phyloP scores from a whole-genome alignment of 2,888 invertebrate species.

The Sabatieria punctata region DNA sequence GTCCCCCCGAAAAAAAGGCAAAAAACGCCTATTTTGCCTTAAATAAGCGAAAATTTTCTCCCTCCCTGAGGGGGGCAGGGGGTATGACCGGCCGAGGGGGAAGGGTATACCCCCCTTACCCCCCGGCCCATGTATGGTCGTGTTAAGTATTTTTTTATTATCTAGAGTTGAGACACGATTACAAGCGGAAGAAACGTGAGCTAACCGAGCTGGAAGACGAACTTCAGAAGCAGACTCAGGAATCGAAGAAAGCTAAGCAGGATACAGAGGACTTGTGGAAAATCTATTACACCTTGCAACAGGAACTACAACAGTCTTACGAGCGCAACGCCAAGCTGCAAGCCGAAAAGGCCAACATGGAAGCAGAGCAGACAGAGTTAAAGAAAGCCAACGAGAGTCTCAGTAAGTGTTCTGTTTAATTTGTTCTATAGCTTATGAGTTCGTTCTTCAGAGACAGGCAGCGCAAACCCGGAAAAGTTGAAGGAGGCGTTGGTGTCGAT shows the following conservation, averaged over 20 bases:
- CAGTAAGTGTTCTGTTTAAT: neutral
- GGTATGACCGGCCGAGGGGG: no score
- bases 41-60: no score
- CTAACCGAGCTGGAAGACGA: neutral
- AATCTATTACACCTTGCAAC: slow-evolving; percentile 6
- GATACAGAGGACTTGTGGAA: slow-evolving; percentile 9
- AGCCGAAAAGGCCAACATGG: neutral
- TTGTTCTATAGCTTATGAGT: neutral
- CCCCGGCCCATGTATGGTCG: no score
- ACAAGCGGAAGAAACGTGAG: neutral
- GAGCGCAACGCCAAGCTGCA: slow-evolving; percentile 1
- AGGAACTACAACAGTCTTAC: slow-evolving; percentile 6
- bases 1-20: no score
- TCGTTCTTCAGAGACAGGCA: neutral
- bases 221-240: neutral
- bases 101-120: no score
- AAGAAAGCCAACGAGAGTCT: neutral
- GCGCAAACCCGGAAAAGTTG: neutral
- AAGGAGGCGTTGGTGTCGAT: slow-evolving; percentile 1
- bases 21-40: no score
- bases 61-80: no score
- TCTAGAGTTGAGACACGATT: neutral
- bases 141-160: no score
- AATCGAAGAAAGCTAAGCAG: slow-evolving; percentile 3
- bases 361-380: neutral